A percentile compares a stretch with the other conserved stretches of the same genome.
Evolutionary conservation across 2,797 vertebrate genomes (phyloP).

Genomic region (Sebastes nivosus): DNA sequence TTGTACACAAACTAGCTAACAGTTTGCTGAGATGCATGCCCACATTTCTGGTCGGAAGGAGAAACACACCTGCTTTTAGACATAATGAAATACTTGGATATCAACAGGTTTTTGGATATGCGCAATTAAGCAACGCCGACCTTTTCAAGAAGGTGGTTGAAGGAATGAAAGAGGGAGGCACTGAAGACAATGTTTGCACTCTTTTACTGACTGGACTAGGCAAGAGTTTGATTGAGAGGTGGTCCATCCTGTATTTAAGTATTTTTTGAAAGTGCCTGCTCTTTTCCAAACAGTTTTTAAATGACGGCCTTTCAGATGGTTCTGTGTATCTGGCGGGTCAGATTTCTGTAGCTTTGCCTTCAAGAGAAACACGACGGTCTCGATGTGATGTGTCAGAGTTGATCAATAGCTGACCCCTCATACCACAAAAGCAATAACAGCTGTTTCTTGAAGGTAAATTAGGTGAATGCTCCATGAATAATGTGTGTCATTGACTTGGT

Average conservation of each 20-base stretch:
- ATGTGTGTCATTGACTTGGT: constrained; percentile 78
- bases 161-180: neutral
- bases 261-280: neutral
- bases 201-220: neutral
- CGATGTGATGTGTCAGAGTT: constrained; percentile 68
- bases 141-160: neutral
- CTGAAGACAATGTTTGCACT: neutral
- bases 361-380: constrained; percentile 6
- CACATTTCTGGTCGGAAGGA: neutral
- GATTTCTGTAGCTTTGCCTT: constrained; percentile 17
- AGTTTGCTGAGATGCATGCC: too few relatives aligned
- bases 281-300: neutral
- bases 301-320: neutral
- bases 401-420: constrained; percentile 57
- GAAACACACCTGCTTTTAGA: neutral
- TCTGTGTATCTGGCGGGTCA: neutral
- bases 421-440: constrained; percentile 76
- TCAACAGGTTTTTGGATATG: neutral
- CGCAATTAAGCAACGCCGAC: neutral
- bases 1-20: too few relatives aligned
- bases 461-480: constrained; percentile 70
- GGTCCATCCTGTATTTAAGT: neutral
- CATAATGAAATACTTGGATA: neutral
- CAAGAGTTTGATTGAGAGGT: neutral
- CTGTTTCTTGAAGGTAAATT: constrained; percentile 66